These are phyloP conservation scores for Zaprionus obscuricornis DNA, from an alignment of 2,888 invertebrate genomes.

Conservation along the genomic window DNA sequence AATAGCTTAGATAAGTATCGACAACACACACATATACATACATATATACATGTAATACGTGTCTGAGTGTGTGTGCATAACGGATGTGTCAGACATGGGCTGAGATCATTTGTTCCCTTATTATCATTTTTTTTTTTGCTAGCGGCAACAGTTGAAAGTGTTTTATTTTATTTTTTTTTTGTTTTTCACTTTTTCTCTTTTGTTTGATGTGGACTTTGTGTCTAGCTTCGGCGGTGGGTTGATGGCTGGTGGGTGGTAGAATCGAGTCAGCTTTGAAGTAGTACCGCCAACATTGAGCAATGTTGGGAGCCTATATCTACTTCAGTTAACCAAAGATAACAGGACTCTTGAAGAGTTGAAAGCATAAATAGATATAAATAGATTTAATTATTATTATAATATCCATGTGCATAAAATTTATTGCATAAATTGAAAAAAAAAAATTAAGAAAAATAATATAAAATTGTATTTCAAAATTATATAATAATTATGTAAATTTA, in stretches of 20 bases:
- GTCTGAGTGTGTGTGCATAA: slow-evolving; percentile 11
- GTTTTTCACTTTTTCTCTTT: slow-evolving; percentile 30
- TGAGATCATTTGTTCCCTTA: slow-evolving; percentile 63
- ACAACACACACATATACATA: neutral
- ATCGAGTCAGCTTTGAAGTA: slow-evolving; percentile 55
- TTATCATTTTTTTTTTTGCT: too few species aligned
- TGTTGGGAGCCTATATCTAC: neutral
- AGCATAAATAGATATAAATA: neutral
- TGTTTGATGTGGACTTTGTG: slow-evolving; percentile 56
- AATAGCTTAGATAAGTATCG: slow-evolving; percentile 50
- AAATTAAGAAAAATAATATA: too few species aligned
- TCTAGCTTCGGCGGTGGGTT: slow-evolving; percentile 22
- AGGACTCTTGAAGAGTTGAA: too few species aligned
- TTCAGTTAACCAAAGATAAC: too few species aligned
- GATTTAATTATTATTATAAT: too few species aligned
- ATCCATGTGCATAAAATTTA: too few species aligned
- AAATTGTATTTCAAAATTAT: too few species aligned
- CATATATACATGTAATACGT: neutral
- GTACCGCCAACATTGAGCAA: slow-evolving; percentile 49
- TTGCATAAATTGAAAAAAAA: too few species aligned
- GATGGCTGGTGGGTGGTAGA: slow-evolving; percentile 3
- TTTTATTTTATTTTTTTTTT: too few species aligned
- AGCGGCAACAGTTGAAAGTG: slow-evolving; percentile 66
- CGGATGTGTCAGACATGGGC: slow-evolving; percentile 40
- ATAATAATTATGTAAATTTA: too few species aligned